Evolutionary conservation across 1,140 invertebrate species (phyloP).

Genomic region (Eumeta japonica): DNA sequence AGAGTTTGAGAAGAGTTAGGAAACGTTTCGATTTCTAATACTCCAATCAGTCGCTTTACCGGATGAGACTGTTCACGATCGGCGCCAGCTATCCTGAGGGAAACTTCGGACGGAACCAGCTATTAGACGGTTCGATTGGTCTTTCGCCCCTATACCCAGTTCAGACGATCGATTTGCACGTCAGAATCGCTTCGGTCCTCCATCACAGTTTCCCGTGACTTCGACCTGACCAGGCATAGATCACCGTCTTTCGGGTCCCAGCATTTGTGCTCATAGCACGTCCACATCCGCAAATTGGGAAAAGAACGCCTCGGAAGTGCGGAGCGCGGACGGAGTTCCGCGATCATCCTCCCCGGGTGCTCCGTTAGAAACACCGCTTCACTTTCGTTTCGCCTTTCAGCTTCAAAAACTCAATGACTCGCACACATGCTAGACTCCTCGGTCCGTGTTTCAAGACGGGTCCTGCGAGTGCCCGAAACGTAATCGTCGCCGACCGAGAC

Average conservation of each 20-base stretch:
- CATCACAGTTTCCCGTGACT: conserved; percentile 86
- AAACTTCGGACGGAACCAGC: too few species aligned
- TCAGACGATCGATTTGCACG: conserved; percentile 89
- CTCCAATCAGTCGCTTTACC: conserved; percentile 88
- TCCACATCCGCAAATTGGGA: conserved; percentile 48
- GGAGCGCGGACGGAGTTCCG: conserved; percentile 37
- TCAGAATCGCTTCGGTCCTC: too few species aligned
- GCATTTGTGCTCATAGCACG: conserved; percentile 71
- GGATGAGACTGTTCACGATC: conserved; percentile 64
- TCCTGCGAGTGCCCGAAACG: too few species aligned
- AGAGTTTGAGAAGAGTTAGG: too few species aligned
- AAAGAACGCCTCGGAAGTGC: conserved; percentile 56
- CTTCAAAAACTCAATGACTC: conserved; percentile 60
- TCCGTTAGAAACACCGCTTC: conserved; percentile 44
- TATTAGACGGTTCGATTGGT: too few species aligned
- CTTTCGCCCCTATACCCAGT: too few species aligned
- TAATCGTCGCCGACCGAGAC: conserved; percentile 56
- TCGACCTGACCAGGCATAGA: too few species aligned
- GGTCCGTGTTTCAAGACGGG: too few species aligned
- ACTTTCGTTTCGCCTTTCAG: conserved; percentile 70
- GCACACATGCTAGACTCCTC: too few species aligned
- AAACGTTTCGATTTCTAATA: conserved; percentile 73
- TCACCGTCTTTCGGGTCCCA: too few species aligned
- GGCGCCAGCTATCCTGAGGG: too few species aligned
- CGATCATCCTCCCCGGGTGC: conserved; percentile 50